Base-by-base conservation (phyloP, 2,888 invertebrate genomes). In the Melieria omissa region DNA sequence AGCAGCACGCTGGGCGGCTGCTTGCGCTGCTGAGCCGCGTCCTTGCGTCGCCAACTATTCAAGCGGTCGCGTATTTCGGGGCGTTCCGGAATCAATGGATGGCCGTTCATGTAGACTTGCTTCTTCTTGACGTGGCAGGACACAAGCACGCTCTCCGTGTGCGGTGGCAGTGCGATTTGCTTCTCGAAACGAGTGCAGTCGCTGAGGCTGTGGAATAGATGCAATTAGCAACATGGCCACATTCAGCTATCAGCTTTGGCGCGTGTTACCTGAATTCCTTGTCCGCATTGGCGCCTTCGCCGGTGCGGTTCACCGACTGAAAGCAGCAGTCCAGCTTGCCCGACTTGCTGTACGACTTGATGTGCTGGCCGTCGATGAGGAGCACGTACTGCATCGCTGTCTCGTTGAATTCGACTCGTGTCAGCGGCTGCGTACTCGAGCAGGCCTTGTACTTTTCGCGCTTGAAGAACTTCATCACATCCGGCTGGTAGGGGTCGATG, bases 1-100 rank as follows among this genome's bases (percentile, higher is more conserved):
- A 96, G 88, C 46, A 96, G 86, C 0, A 97, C 91, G 82, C 92
- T 93, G 16, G 92, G 85, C 0, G 80, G 76, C 7, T 72, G 74
- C 8, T 74, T 77, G 41, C 54, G 62, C 9, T 41, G 45, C 9
- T n/a, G 57, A 10, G 64, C 65, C 57, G 87, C 88, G 42, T 77
- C 77, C 4, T 73, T 72, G 0, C 73, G 57, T 4, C 78, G 75
- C 84, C 83, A 84, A 3, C 82, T 75, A 76, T 81, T 67, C 52
- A 87, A 77, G 80, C 89, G 83, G 76, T 89, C 85, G 76, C 89
- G 85, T 69, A 91, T 84, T 75, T 88, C 85, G 77, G 88, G 77
- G 73, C 88, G 84, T 81, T 90, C 83, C 79, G 89, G 86, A 82
- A 91, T 84, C 54, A 89, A 87, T 1, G 90, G 86, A 81, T 92